Evolutionary conservation across 2,113 vertebrate species (phyloP), one percentile per base, ranked within the genome.

Genomic region (Aspidoscelis tigris): DNA sequence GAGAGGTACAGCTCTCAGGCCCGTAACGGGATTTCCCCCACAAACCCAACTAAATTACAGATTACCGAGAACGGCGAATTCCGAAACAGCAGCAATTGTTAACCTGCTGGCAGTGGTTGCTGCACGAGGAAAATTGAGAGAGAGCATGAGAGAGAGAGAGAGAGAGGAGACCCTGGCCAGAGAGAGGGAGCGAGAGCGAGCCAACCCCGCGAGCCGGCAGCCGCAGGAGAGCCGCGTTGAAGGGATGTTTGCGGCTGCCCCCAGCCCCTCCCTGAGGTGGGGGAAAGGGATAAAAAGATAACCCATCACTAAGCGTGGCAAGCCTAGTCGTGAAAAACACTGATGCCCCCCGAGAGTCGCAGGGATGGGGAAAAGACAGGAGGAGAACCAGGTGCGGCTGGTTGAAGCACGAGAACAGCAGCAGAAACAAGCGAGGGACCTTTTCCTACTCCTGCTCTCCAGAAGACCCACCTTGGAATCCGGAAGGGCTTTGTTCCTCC

Each of bases 51-150:
- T 96, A 99, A 99, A 94, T 98, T 99, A 93, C 98, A 99, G 97
- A 99, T 99, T 90, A 99, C 99, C 2, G 99, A 99, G 93, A 99
- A 99, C 93, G 99, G 99, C 91, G 99, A 99, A 95, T 99, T 99
- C 95, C 94, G 98, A 91, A 99, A 99, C 97, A 99, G 98, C 98
- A 99, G 98, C 97, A 99, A 98, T 96, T 99, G 99, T 90, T 99
- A 97, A 96, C 94, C 87, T 87, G 86, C 88, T 88, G 73, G 83
- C 87, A 88, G 92, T 41, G 24, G 82, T 90, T 87, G 90, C 93
- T 89, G 92, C 88, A 86, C 79, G 84, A 91, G 64, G 78, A 55
- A 47, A 7, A 39, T 39, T 41, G 76, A 58, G 66, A 84, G 73
- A 53, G 88, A 86, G 93, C 89, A 88, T 55, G 89, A 95, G 88